A percentile compares a stretch with the other conserved stretches of the same genome.
Evolutionary conservation across 53 echinoderm and acorn worm species (phyloP).

Genomic region (Henricia sp.): DNA sequence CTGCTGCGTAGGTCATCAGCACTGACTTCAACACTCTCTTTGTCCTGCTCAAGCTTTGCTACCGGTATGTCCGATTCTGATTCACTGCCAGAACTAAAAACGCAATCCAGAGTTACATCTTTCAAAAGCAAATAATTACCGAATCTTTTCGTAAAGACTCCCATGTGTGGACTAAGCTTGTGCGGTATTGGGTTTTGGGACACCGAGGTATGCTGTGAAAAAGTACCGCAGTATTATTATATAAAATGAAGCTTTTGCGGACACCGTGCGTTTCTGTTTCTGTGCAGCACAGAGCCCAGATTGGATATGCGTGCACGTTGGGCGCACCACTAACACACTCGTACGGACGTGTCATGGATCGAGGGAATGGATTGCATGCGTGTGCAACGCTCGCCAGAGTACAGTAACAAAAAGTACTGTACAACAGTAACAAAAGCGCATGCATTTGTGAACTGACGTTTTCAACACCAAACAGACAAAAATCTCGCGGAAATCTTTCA

Average conservation of each 20-base stretch:
- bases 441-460: too few species aligned
- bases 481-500: too few species aligned
- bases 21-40: slow-evolving; percentile 40
- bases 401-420: too few species aligned
- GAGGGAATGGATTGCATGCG: too few species aligned
- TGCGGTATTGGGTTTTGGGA: neutral
- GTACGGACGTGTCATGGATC: neutral
- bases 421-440: too few species aligned
- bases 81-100: slow-evolving; percentile 37
- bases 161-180: neutral
- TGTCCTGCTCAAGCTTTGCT: slow-evolving; percentile 25
- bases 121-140: neutral
- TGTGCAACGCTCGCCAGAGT: too few species aligned
- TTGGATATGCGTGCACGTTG: too few species aligned
- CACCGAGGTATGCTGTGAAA: neutral
- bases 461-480: too few species aligned
- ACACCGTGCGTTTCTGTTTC: neutral
- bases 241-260: neutral
- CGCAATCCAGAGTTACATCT: neutral
- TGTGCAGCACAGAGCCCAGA: too few species aligned
- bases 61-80: slow-evolving; percentile 37
- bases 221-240: neutral
- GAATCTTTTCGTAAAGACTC: too few species aligned
- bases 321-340: too few species aligned
- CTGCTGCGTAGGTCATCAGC: slow-evolving; percentile 22